These are phyloP conservation scores for Drosophila austrosaltans DNA, from an alignment of 2,888 invertebrate species.

Conservation along the genomic window DNA sequence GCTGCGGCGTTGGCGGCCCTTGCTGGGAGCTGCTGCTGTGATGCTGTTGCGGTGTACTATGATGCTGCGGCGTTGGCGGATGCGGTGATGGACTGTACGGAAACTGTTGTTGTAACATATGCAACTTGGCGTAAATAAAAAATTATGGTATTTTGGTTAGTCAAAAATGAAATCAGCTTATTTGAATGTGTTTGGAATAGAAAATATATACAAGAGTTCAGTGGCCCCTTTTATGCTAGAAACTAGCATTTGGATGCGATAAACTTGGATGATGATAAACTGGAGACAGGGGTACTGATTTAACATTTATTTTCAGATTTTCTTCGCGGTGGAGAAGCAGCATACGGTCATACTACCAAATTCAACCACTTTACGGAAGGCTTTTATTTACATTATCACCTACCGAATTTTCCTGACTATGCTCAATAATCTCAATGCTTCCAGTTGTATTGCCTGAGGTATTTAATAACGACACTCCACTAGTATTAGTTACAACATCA, in stretches of 20 bases:
- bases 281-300: no score
- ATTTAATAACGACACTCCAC: constrained; percentile 80
- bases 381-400: constrained; percentile 48
- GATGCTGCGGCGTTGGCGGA: constrained; percentile 80
- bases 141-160: constrained; percentile 55
- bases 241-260: background rate
- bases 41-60: constrained; percentile 78
- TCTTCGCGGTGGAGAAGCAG: background rate
- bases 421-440: constrained; percentile 83
- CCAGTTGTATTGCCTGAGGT: constrained; percentile 82
- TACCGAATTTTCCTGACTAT: constrained; percentile 84
- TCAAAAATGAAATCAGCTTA: constrained; percentile 57
- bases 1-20: constrained; percentile 80
- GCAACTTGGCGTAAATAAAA: constrained; percentile 82
- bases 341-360: no score
- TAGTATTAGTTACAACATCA: constrained; percentile 84
- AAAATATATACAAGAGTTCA: background rate
- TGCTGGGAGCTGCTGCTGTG: constrained; percentile 76
- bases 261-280: no score
- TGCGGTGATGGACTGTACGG: constrained; percentile 84
- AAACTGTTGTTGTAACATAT: constrained; percentile 84
- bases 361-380: background rate
- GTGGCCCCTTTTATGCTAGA: background rate
- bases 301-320: background rate
- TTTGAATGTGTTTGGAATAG: constrained; percentile 3